phyloP scores from a whole-genome alignment of 2,113 vertebrate genomes.

The Cathartes aura region DNA sequence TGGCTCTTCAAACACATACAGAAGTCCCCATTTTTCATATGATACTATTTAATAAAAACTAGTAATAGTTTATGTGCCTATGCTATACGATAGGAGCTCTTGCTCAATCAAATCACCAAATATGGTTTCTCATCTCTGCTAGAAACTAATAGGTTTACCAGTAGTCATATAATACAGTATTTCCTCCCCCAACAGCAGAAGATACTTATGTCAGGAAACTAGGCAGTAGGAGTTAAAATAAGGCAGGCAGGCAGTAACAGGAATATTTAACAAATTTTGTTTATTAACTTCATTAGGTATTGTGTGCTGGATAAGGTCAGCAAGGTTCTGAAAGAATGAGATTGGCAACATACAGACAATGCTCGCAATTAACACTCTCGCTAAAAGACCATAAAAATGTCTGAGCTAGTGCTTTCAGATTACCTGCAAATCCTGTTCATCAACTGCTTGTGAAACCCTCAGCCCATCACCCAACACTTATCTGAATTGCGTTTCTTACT shows the following conservation, averaged over 20 bases:
- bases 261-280: neutral
- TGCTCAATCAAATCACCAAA: neutral
- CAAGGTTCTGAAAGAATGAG: neutral
- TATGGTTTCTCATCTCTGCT: neutral
- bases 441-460: neutral
- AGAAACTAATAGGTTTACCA: neutral
- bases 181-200: neutral
- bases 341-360: neutral
- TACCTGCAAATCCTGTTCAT: constrained; percentile 9
- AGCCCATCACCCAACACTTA: neutral
- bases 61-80: neutral
- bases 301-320: neutral
- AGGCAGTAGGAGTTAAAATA: neutral
- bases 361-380: neutral
- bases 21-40: neutral
- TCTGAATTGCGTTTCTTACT: constrained; percentile 74
- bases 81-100: neutral
- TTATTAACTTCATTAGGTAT: neutral
- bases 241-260: neutral
- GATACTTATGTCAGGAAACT: neutral
- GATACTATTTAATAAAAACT: neutral
- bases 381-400: neutral
- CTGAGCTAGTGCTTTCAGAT: neutral
- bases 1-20: neutral
- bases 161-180: neutral